A percentile compares a stretch with the other conserved stretches of the same genome.
These are phyloP conservation scores for Blastomussa wellsi DNA, from an alignment of 92 coral and sea anemone genomes.

Conservation along the genomic window DNA sequence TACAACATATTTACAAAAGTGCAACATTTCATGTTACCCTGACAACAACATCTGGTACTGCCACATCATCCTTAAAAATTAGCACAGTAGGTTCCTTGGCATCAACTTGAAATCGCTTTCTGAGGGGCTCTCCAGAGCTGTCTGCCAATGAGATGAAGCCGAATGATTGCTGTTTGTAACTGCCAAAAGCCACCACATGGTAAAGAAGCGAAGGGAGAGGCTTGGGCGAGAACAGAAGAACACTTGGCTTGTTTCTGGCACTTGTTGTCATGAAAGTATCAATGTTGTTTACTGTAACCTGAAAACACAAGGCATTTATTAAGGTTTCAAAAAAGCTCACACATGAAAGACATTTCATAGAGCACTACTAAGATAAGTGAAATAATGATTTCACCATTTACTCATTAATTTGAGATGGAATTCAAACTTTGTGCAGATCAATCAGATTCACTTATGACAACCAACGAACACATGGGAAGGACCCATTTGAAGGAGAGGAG, in stretches of 20 bases:
- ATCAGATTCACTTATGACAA: no score
- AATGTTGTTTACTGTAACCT: constrained; percentile 50
- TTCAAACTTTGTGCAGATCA: no score
- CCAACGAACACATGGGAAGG: no score
- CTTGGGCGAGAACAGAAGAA: constrained; percentile 83
- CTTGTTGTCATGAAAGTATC: constrained; percentile 67
- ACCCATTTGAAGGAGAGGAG: no score
- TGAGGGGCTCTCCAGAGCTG: constrained; percentile 62
- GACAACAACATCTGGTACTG: constrained; percentile 80
- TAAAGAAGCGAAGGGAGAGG: constrained; percentile 72
- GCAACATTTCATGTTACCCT: constrained; percentile 48
- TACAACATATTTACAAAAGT: neutral
- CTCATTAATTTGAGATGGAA: no score
- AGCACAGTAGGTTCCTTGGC: constrained; percentile 72
- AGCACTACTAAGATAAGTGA: no score
- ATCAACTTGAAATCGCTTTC: constrained; percentile 61
- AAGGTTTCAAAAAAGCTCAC: neutral
- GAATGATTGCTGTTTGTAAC: constrained; percentile 61
- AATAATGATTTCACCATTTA: no score
- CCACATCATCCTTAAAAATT: constrained; percentile 87
- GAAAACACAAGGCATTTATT: neutral
- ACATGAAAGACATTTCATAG: neutral
- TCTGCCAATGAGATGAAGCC: constrained; percentile 76
- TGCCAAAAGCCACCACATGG: constrained; percentile 82
- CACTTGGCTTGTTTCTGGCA: constrained; percentile 82